Conservation (phyloP, 2,888 invertebrate species). For the Blera fallax region DNA sequence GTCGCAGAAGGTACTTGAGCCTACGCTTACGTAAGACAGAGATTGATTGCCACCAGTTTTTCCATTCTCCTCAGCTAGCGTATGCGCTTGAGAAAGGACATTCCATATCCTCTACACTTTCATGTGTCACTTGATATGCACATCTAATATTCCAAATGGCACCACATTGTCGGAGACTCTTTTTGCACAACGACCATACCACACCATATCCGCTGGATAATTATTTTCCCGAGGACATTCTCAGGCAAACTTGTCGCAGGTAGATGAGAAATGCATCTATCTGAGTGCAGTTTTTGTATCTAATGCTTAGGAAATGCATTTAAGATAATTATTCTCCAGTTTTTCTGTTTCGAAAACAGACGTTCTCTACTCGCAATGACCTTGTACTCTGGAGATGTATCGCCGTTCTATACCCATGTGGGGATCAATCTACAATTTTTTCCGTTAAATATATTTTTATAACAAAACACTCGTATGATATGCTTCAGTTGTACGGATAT, state of each 20-base stretch:
- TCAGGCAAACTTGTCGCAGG: neutral
- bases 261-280: neutral
- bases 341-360: neutral
- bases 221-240: neutral
- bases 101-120: neutral
- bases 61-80: no score
- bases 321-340: neutral
- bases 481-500: neutral
- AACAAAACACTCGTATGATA: neutral
- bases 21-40: no score
- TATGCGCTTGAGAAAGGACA: neutral
- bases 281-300: neutral
- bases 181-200: neutral
- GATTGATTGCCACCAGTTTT: no score
- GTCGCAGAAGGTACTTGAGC: no score
- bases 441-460: neutral
- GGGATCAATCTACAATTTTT: neutral
- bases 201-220: neutral
- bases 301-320: constrained; percentile 5
- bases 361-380: neutral
- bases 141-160: neutral
- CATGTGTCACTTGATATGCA: neutral
- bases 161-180: neutral
- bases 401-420: neutral
- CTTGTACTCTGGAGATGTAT: neutral